These are phyloP conservation scores for Noctuana brunneofusca DNA, from an alignment of 2,888 invertebrate species.

Conservation along the genomic window DNA sequence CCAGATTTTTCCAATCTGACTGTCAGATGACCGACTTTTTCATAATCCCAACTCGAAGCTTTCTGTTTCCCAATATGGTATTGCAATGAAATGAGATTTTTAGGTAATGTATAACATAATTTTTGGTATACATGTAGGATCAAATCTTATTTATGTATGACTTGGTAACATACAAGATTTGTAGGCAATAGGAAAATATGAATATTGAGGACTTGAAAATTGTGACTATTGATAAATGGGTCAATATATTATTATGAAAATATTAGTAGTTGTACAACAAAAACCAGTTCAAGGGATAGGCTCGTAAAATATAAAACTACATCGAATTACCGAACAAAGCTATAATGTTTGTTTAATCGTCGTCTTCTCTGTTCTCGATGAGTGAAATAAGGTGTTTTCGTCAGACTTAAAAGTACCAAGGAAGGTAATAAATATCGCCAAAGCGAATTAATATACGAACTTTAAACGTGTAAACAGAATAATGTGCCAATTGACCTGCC, in stretches of 20 bases:
- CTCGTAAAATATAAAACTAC: neutral
- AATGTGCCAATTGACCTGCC: conserved; percentile 27
- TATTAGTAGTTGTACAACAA: neutral
- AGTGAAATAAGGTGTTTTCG: conserved; percentile 3
- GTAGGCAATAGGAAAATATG: too few species aligned
- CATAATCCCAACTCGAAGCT: conserved; percentile 40
- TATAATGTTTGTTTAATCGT: conserved; percentile 4
- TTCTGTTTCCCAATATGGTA: conserved; percentile 46
- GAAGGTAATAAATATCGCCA: conserved; percentile 2
- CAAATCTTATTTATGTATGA: too few species aligned
- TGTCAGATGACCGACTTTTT: conserved; percentile 53
- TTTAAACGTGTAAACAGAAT: conserved; percentile 17
- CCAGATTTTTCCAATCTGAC: conserved; percentile 62
- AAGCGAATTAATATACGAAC: conserved; percentile 12
- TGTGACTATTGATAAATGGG: neutral
- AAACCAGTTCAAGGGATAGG: neutral
- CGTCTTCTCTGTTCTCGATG: conserved; percentile 3
- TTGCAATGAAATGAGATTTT: conserved; percentile 12
- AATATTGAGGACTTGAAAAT: too few species aligned
- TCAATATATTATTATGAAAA: neutral
- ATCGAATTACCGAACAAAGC: neutral
- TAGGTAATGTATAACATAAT: neutral
- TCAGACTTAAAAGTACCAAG: neutral
- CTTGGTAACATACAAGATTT: too few species aligned
- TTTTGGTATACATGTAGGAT: neutral